Percentiles rank a stretch among this genome's conserved stretches.
phyloP scores from a whole-genome alignment of 1,140 invertebrate genomes.

The Lethrus apterus region DNA sequence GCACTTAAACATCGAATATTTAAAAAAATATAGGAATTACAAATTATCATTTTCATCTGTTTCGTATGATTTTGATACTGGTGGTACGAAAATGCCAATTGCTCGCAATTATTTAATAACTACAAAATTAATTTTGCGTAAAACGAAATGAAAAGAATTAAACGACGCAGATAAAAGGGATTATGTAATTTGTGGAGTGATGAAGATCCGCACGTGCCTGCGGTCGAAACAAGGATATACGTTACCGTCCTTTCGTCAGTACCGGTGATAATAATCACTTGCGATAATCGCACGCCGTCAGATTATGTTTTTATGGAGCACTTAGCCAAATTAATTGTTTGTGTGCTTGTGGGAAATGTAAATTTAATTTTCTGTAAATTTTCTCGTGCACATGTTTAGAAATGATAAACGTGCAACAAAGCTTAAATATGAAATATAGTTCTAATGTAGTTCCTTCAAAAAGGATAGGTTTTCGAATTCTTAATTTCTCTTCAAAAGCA shows the following conservation, averaged over 20 bases:
- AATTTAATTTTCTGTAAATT: slow-evolving; percentile 3
- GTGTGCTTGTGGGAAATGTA: too few species aligned
- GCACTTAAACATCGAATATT: neutral
- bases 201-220: slow-evolving; percentile 6
- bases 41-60: neutral
- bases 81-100: too few species aligned
- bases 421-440: neutral
- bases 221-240: slow-evolving; percentile 7
- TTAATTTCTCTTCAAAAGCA: too few species aligned
- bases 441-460: too few species aligned
- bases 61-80: neutral
- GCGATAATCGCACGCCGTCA: neutral
- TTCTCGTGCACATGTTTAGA: neutral
- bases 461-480: too few species aligned
- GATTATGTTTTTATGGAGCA: neutral
- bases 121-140: too few species aligned
- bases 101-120: too few species aligned
- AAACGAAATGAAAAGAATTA: slow-evolving; percentile 3
- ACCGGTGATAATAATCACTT: neutral
- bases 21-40: neutral
- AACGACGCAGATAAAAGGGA: neutral
- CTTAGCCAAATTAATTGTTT: neutral
- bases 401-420: neutral
- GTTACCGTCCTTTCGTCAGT: neutral
- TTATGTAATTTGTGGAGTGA: slow-evolving; percentile 5